Percentiles rank a stretch among this genome's conserved stretches.
Conservation (phyloP, 1,140 invertebrate genomes). For the Drosophila paulistorum region DNA sequence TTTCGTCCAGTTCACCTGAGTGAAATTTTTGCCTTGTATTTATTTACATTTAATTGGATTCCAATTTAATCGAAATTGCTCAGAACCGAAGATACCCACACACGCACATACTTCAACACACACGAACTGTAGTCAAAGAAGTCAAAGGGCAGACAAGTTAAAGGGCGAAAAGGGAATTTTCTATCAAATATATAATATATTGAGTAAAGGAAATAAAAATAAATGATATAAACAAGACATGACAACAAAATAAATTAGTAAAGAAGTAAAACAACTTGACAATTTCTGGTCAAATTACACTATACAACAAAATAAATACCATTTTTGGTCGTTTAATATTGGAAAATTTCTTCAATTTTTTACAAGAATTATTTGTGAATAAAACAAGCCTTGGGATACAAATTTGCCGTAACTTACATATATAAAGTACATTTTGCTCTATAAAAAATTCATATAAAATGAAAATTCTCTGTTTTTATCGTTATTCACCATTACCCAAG, state of each 20-base stretch:
- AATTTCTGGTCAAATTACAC: too few species aligned
- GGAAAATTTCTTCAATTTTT: too few species aligned
- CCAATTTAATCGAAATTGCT: slow-evolving; percentile 36
- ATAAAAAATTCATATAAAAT: too few species aligned
- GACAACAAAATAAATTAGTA: not conserved
- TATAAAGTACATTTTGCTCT: too few species aligned
- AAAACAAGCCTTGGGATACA: too few species aligned
- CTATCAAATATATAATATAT: not conserved
- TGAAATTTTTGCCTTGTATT: slow-evolving; percentile 52
- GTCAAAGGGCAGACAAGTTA: not conserved
- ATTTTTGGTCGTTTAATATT: too few species aligned
- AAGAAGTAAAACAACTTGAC: not conserved
- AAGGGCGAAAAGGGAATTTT: not conserved
- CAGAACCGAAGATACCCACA: slow-evolving; percentile 14
- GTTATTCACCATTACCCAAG: too few species aligned
- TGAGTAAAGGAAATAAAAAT: not conserved
- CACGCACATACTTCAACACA: slow-evolving; percentile 8
- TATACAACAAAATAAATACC: too few species aligned
- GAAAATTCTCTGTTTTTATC: too few species aligned
- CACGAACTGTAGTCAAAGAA: not conserved
- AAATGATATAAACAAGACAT: too few species aligned
- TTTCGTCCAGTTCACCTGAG: slow-evolving; percentile 18
- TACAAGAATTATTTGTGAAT: too few species aligned
- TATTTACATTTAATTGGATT: slow-evolving; percentile 79
- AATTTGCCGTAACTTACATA: too few species aligned